These are phyloP conservation scores for Nothura maculosa DNA, from an alignment of 2,797 vertebrate species.

Conservation along the genomic window DNA sequence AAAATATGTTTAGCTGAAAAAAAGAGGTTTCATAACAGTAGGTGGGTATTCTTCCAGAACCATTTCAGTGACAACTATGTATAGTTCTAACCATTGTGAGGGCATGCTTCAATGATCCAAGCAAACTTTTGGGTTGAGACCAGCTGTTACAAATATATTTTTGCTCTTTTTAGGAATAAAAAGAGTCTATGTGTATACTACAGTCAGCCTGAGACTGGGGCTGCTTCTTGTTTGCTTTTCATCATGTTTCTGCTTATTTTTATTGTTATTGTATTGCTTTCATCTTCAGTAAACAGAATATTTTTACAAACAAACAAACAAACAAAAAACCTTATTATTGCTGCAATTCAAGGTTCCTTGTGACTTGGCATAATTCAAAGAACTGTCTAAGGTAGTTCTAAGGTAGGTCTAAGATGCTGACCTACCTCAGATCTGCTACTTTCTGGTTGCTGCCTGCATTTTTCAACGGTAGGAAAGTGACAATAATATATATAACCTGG, in stretches of 20 bases:
- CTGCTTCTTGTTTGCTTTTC: conserved; percentile 56
- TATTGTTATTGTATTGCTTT: conserved; percentile 70
- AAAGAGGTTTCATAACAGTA: background rate
- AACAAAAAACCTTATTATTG: background rate
- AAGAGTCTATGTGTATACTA: conserved; percentile 44
- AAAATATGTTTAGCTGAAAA: conserved; percentile 28
- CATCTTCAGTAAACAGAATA: conserved; percentile 70
- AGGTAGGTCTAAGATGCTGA: background rate
- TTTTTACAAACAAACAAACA: background rate
- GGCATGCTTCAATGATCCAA: conserved; percentile 24
- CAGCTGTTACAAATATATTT: conserved; percentile 45
- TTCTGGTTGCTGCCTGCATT: conserved; percentile 29
- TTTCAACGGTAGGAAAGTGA: conserved; percentile 14
- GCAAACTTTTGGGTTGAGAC: conserved; percentile 57
- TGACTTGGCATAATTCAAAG: conserved; percentile 28
- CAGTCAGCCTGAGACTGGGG: conserved; percentile 37
- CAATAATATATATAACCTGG: background rate
- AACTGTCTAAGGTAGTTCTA: too few relatives aligned
- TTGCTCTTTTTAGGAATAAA: conserved; percentile 73
- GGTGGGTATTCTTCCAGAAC: conserved; percentile 42
- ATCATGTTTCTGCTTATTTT: conserved; percentile 52
- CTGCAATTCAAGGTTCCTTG: conserved; percentile 42
- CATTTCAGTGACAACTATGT: conserved; percentile 14
- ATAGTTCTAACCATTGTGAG: conserved; percentile 8
- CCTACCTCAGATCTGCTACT: conserved; percentile 16